Evolutionary conservation across 1,140 invertebrate species (phyloP).

Genomic region (Ceratosolen solmsi): DNA sequence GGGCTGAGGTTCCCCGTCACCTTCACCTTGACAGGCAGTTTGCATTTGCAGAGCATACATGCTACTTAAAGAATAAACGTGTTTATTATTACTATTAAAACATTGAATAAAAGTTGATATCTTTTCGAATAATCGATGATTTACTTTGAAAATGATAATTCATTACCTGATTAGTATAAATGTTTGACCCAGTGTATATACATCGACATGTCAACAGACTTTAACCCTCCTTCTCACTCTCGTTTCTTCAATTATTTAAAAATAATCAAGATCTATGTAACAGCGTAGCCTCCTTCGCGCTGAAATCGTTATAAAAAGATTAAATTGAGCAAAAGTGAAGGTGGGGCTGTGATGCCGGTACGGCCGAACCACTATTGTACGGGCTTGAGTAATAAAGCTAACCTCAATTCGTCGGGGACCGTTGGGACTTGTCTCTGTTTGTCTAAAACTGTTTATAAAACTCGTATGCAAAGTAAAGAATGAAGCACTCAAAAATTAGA

Average conservation of each 20-base stretch:
- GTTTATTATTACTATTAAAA: neutral
- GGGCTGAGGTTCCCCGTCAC: constrained; percentile 64
- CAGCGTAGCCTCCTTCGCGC: neutral
- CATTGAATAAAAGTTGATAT: neutral
- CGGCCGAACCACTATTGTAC: too few relatives aligned
- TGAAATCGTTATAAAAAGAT: neutral
- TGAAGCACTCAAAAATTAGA: too few relatives aligned
- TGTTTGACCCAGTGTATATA: constrained; percentile 1
- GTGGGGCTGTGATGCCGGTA: neutral
- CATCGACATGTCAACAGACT: constrained; percentile 25
- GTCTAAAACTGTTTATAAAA: neutral
- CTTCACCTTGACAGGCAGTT: constrained; percentile 68
- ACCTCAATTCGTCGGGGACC: constrained; percentile 26
- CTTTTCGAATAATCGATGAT: neutral
- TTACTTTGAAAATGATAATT: neutral
- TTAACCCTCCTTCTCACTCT: neutral
- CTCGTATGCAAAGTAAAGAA: neutral
- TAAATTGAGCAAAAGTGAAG: neutral
- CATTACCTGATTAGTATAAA: constrained; percentile 25
- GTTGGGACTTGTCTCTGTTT: neutral
- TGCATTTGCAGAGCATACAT: constrained; percentile 72
- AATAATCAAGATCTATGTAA: neutral
- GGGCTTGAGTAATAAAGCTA: constrained; percentile 4
- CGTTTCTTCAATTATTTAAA: neutral
- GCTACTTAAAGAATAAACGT: neutral